Evolutionary conservation across 2,113 vertebrate genomes (phyloP).

Genomic region (Calyptommatus sinebrachiatus): DNA sequence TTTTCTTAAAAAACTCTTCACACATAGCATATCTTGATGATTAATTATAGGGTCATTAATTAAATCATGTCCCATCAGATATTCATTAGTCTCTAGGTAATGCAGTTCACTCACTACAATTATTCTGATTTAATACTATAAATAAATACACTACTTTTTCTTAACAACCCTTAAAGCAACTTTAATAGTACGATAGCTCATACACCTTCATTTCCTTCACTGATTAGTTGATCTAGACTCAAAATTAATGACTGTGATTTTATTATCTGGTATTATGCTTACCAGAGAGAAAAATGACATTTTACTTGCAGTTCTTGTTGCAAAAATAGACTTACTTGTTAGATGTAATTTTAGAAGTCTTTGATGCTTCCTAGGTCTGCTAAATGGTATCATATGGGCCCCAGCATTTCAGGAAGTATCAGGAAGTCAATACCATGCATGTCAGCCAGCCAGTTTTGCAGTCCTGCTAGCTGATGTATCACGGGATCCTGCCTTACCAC

Average conservation of each 20-base stretch:
- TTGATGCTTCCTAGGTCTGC: no score
- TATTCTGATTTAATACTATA: constrained; percentile 8
- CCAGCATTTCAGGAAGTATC: no score
- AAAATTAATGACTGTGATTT: constrained; percentile 2
- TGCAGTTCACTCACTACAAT: accelerated
- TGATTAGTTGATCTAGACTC: background rate
- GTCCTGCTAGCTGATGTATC: no score
- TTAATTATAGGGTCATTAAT: constrained; percentile 21
- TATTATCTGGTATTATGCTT: background rate
- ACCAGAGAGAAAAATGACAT: background rate
- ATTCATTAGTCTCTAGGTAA: constrained; percentile 2
- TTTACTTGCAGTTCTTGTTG: background rate
- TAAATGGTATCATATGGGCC: no score
- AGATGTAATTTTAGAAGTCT: no score
- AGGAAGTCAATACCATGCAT: no score
- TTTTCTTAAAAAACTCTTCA: background rate
- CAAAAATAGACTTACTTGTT: background rate
- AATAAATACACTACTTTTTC: background rate
- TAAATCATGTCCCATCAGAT: background rate
- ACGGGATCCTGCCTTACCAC: no score
- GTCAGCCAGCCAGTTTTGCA: no score
- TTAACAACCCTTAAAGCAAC: background rate
- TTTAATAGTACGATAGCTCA: background rate
- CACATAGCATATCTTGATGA: background rate
- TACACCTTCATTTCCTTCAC: background rate